Percentiles rank a stretch among this genome's conserved stretches.
Conservation (phyloP, 1,140 invertebrate species). For the Drosophila arawakana region DNA sequence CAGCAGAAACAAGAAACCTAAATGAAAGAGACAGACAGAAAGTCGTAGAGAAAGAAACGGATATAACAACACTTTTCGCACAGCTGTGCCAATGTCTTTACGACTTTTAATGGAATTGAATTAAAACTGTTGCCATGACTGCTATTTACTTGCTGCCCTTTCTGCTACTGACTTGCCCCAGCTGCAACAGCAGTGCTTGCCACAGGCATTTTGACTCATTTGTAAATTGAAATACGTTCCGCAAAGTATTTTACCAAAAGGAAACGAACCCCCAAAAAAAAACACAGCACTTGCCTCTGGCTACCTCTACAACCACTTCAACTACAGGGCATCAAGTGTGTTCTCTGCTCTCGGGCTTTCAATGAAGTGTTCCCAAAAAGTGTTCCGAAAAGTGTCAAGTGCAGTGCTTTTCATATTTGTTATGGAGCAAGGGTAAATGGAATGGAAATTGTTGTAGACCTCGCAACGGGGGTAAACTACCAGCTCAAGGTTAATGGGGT, state of each 20-base stretch:
- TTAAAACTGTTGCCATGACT: slow-evolving; percentile 75
- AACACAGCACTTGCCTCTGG: slow-evolving; percentile 1
- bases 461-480: slow-evolving; percentile 13
- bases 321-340: slow-evolving; percentile 9
- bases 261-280: background rate
- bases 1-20: slow-evolving; percentile 13
- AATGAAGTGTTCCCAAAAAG: slow-evolving; percentile 57
- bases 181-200: slow-evolving; percentile 38
- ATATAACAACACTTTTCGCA: slow-evolving; percentile 44
- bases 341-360: slow-evolving; percentile 60
- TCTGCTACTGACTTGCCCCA: slow-evolving; percentile 20
- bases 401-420: slow-evolving; percentile 68
- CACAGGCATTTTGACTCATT: slow-evolving; percentile 77
- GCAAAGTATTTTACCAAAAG: slow-evolving; percentile 3
- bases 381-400: slow-evolving; percentile 70
- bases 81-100: slow-evolving; percentile 68
- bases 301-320: background rate
- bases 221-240: slow-evolving; percentile 72
- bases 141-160: background rate
- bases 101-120: slow-evolving; percentile 83
- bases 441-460: slow-evolving; percentile 53
- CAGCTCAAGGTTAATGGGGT: slow-evolving; percentile 35
- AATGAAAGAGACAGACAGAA: slow-evolving; percentile 21
- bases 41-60: slow-evolving; percentile 1
- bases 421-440: slow-evolving; percentile 57